Percentiles rank a stretch among this genome's conserved stretches.
Conservation (phyloP, 2,888 invertebrate genomes). For the Thymelicus lineola region DNA sequence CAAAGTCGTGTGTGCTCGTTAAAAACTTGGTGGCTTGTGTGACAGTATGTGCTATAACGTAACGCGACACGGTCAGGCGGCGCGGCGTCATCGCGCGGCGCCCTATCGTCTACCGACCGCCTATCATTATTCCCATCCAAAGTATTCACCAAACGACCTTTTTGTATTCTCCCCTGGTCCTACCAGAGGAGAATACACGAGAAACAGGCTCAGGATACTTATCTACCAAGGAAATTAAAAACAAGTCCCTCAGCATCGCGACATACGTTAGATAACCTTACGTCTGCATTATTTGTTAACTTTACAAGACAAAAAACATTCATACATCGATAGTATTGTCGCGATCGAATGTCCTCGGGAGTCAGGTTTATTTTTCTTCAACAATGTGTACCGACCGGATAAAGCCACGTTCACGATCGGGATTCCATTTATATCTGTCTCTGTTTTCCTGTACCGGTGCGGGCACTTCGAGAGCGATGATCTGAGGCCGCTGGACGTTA, state of each 20-base stretch:
- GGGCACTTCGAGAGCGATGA: conserved; percentile 46
- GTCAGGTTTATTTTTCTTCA: conserved; percentile 26
- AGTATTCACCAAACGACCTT: conserved; percentile 50
- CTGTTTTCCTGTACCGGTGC: conserved; percentile 69
- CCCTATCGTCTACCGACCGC: conserved; percentile 78
- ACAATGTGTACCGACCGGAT: conserved; percentile 41
- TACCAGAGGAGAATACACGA: conserved; percentile 36
- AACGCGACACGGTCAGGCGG: conserved; percentile 64
- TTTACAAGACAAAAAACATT: too few relatives aligned
- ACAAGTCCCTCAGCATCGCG: too few relatives aligned
- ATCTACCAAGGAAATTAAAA: too few relatives aligned
- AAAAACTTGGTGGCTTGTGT: conserved; percentile 23
- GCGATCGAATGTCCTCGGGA: not conserved
- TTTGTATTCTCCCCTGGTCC: conserved; percentile 44
- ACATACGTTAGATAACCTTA: too few relatives aligned
- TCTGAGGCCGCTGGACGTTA: conserved; percentile 38
- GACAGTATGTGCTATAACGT: conserved; percentile 56
- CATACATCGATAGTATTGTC: not conserved
- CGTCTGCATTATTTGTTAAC: too few relatives aligned
- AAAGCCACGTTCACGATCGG: conserved; percentile 54
- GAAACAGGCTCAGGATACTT: conserved; percentile 10
- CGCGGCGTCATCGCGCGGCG: conserved; percentile 74
- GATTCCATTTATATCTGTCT: conserved; percentile 70
- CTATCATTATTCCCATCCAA: conserved; percentile 72
- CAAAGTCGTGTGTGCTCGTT: too few relatives aligned